Percentiles rank a stretch among this genome's conserved stretches.
Evolutionary conservation across 2,113 vertebrate genomes (phyloP).

Genomic region (Eupsittula cactorum): DNA sequence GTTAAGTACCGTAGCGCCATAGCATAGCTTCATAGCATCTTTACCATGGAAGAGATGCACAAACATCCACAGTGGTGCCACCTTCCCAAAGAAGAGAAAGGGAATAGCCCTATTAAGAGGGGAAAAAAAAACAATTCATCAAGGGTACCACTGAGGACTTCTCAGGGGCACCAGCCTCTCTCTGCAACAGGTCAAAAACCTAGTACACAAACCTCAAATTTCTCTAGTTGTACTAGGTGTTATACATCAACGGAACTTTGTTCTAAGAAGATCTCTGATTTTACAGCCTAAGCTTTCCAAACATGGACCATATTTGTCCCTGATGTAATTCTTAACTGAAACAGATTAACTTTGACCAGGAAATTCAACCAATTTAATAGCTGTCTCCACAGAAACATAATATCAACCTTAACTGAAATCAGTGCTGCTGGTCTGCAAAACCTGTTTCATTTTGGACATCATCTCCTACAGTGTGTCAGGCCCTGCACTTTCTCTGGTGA

Average conservation of each 20-base stretch:
- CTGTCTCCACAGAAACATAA: neutral
- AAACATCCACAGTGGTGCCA: neutral
- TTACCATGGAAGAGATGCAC: neutral
- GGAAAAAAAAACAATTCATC: fast-evolving
- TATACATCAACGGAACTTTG: neutral
- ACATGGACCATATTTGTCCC: neutral
- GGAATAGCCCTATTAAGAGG: fast-evolving
- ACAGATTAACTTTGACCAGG: neutral
- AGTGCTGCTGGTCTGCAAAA: neutral
- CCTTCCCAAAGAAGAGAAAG: neutral
- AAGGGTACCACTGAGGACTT: neutral
- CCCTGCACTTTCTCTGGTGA: neutral
- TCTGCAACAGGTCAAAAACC: neutral
- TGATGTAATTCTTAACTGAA: neutral
- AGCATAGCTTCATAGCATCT: neutral
- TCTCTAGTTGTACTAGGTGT: neutral
- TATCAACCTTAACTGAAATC: neutral
- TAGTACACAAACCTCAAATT: neutral
- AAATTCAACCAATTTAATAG: neutral
- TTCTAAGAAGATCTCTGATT: neutral
- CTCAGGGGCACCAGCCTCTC: neutral
- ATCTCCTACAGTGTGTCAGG: neutral
- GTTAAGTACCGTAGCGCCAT: neutral
- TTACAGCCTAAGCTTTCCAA: neutral
- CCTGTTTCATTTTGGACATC: neutral